These are phyloP conservation scores for Neoniphon sammara DNA, from an alignment of 2,797 vertebrate species.

Conservation along the genomic window DNA sequence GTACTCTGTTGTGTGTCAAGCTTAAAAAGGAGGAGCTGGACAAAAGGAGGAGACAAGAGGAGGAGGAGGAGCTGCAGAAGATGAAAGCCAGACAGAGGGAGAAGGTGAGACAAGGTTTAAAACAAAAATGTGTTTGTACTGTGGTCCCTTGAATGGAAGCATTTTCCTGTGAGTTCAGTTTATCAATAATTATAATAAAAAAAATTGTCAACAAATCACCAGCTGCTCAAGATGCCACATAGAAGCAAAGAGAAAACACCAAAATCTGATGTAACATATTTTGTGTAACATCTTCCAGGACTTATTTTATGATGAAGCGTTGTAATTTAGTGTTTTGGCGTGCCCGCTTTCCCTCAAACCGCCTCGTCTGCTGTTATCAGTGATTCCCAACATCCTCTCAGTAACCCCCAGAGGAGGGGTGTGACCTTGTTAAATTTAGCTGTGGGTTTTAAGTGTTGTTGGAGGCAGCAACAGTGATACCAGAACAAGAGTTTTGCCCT, in stretches of 20 bases:
- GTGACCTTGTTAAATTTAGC: background rate
- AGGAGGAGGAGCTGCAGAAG: constrained; percentile 81
- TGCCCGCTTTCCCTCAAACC: too few species aligned
- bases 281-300: too few species aligned
- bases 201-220: background rate
- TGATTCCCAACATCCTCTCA: constrained; percentile 13
- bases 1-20: constrained; percentile 66
- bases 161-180: background rate
- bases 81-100: constrained; percentile 86
- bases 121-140: constrained; percentile 9
- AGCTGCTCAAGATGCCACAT: too few species aligned
- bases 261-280: too few species aligned
- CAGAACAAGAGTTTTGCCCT: constrained; percentile 8
- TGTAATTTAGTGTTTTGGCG: too few species aligned
- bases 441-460: background rate
- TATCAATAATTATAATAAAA: background rate
- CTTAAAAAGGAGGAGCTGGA: constrained; percentile 80
- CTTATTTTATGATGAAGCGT: too few species aligned
- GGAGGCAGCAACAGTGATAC: background rate
- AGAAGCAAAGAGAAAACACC: too few species aligned
- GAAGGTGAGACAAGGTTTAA: constrained; percentile 80
- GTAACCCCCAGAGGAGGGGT: constrained; percentile 33
- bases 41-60: constrained; percentile 79
- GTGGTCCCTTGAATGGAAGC: constrained; percentile 5
- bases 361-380: too few species aligned